A percentile compares a stretch with the other conserved stretches of the same genome.
These are phyloP conservation scores for Anthopleura xanthogrammica DNA, from an alignment of 92 coral and sea anemone species.

Conservation along the genomic window DNA sequence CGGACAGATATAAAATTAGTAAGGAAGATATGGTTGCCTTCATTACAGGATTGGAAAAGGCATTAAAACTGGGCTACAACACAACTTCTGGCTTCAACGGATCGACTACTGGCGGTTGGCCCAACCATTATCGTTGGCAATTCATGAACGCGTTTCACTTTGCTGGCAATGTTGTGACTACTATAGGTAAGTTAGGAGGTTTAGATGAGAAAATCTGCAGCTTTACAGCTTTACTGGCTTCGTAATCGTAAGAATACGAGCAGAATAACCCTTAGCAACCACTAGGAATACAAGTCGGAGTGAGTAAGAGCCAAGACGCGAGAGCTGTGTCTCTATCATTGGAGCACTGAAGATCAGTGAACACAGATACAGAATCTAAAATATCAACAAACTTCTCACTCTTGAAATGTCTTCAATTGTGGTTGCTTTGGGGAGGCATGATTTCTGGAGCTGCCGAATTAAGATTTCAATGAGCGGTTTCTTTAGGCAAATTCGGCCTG, in stretches of 20 bases:
- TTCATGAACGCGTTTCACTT: conserved; percentile 97
- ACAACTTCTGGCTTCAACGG: conserved; percentile 16
- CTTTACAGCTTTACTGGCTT: not conserved
- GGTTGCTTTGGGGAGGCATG: not conserved
- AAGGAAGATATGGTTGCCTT: conserved; percentile 66
- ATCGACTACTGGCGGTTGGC: conserved; percentile 20
- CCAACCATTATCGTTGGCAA: conserved; percentile 54
- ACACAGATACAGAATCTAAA: too few relatives aligned
- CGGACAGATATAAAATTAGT: conserved; percentile 54
- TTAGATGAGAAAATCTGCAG: not conserved
- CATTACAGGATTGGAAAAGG: conserved; percentile 61
- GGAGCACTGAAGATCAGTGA: not conserved
- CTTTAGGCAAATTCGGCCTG: not conserved
- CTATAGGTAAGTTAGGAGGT: conserved; percentile 69
- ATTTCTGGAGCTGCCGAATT: not conserved
- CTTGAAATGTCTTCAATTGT: not conserved
- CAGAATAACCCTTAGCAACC: not conserved
- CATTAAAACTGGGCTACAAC: conserved; percentile 79
- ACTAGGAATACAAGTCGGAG: not conserved
- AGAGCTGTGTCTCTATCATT: not conserved
- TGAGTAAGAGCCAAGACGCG: not conserved
- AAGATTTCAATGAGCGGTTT: not conserved
- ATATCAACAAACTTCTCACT: too few relatives aligned
- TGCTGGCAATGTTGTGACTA: conserved; percentile 98
- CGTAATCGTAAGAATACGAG: not conserved